Percentiles rank a stretch among this genome's conserved stretches.
These are phyloP conservation scores for Motacilla alba DNA, from an alignment of 2,113 vertebrate genomes.

Conservation along the genomic window DNA sequence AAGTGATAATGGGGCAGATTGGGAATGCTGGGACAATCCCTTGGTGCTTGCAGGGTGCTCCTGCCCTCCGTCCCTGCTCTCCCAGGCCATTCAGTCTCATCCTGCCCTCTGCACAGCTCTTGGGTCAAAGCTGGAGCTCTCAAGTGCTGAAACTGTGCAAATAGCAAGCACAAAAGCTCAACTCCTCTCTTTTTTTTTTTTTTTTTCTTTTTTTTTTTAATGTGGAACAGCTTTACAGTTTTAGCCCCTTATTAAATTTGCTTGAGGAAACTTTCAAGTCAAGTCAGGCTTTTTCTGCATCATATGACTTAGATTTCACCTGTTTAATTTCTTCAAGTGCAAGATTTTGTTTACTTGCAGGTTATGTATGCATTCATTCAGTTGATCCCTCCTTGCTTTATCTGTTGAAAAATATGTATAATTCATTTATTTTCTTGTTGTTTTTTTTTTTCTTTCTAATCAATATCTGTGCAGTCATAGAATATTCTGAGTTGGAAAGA, in stretches of 20 bases:
- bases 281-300: background rate
- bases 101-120: background rate
- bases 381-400: background rate
- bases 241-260: background rate
- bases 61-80: background rate
- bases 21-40: background rate
- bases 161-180: background rate
- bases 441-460: background rate
- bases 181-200: no score
- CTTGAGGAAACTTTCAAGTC: background rate
- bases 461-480: background rate
- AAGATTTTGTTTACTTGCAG: background rate
- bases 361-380: background rate
- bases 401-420: background rate
- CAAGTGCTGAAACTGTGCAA: background rate
- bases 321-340: background rate
- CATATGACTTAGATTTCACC: background rate
- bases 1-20: fast-evolving
- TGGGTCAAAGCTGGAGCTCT: background rate
- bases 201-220: background rate
- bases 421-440: background rate
- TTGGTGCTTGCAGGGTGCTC: background rate
- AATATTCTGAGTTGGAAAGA: background rate
- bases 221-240: background rate
- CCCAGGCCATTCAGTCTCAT: fast-evolving